A percentile compares a stretch with the other conserved stretches of the same genome.
phyloP scores from a whole-genome alignment of 2,888 invertebrate genomes.

The Brachycybe producta region DNA sequence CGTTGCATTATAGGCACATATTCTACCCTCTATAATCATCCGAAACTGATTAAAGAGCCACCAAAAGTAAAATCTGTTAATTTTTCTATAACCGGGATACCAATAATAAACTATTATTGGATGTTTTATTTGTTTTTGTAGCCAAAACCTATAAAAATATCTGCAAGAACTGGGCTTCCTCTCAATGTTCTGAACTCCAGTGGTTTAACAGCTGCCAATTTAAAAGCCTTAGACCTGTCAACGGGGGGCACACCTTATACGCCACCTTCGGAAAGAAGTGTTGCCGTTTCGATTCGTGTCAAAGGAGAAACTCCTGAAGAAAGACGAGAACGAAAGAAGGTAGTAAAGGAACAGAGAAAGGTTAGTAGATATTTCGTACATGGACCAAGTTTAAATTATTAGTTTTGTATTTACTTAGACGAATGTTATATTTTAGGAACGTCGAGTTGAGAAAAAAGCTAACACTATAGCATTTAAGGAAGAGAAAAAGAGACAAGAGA shows the following conservation, averaged over 20 bases:
- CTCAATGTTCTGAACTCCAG: slow-evolving; percentile 43
- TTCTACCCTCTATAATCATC: slow-evolving; percentile 84
- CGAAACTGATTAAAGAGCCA: slow-evolving; percentile 61
- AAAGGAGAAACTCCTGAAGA: slow-evolving; percentile 68
- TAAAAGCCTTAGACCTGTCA: slow-evolving; percentile 17
- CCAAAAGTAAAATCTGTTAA: slow-evolving; percentile 42
- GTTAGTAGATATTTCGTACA: slow-evolving; percentile 26
- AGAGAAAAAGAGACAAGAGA: slow-evolving; percentile 66
- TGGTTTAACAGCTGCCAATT: slow-evolving; percentile 43
- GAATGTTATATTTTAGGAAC: slow-evolving; percentile 40
- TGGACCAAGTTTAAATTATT: background rate
- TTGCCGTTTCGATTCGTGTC: background rate
- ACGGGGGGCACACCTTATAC: slow-evolving; percentile 36
- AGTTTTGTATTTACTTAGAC: slow-evolving; percentile 4
- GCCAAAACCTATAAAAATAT: slow-evolving; percentile 23
- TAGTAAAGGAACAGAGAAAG: slow-evolving; percentile 61
- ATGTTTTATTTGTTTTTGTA: no score
- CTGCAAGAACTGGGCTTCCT: slow-evolving; percentile 57
- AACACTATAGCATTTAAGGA: slow-evolving; percentile 71
- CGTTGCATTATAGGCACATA: slow-evolving; percentile 47
- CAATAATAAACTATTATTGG: background rate
- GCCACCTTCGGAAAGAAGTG: background rate
- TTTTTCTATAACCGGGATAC: background rate
- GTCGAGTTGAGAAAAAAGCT: slow-evolving; percentile 66
- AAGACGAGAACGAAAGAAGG: slow-evolving; percentile 62